A percentile compares a stretch with the other conserved stretches of the same genome.
Conservation (phyloP, 2,113 vertebrate species). For the Mastomys natalensis region DNA sequence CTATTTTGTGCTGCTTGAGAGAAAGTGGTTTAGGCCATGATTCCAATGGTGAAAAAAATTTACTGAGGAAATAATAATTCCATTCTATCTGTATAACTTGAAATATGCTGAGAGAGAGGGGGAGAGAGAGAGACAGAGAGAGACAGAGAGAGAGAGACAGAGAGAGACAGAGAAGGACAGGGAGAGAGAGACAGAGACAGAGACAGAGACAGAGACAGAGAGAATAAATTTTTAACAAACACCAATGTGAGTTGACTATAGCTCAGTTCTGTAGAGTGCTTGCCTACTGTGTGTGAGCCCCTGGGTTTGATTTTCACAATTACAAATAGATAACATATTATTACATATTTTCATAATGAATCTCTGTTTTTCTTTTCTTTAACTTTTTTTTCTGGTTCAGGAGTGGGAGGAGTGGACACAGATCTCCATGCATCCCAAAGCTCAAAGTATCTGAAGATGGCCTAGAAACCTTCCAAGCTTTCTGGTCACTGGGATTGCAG, state of each 20-base stretch:
- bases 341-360: not conserved
- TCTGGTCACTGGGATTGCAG: not conserved
- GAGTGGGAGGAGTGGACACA: not conserved
- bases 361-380: constrained; percentile 32
- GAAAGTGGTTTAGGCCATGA: not conserved
- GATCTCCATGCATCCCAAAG: not conserved
- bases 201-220: not conserved
- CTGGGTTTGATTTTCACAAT: not conserved
- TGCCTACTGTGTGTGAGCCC: not conserved
- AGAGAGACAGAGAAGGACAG: too few species aligned
- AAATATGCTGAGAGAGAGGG: not conserved
- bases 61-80: not conserved
- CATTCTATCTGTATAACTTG: not conserved
- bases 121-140: not conserved
- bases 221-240: not conserved
- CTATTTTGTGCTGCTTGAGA: too few species aligned
- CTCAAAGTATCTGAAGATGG: not conserved
- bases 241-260: not conserved
- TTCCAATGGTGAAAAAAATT: not conserved
- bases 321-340: not conserved
- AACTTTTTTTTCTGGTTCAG: not conserved
- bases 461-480: not conserved
- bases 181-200: not conserved
- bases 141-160: not conserved
- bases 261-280: not conserved